A percentile compares a stretch with the other conserved stretches of the same genome.
phyloP scores from a whole-genome alignment of 2,113 vertebrate genomes.

The Ophthalmolycus amberensis region DNA sequence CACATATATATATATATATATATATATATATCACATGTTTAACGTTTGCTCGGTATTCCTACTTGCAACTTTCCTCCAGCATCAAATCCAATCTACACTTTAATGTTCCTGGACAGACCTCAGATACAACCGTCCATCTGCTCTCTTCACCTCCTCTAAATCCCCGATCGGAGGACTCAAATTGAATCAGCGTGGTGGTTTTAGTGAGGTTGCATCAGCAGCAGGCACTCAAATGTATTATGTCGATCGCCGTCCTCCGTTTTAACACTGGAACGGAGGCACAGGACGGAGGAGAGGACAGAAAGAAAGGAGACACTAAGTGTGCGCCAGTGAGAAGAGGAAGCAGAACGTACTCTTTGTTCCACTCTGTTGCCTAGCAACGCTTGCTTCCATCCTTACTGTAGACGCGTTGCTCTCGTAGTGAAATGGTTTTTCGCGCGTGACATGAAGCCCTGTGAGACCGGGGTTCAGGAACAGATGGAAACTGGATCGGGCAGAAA shows the following conservation, averaged over 20 bases:
- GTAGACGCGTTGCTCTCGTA: conserved; percentile 56
- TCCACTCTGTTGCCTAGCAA: conserved; percentile 83
- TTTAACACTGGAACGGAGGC: conserved; percentile 18
- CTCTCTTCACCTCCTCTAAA: conserved; percentile 56
- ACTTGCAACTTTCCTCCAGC: conserved; percentile 19
- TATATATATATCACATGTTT: neutral
- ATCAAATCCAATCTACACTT: conserved; percentile 24
- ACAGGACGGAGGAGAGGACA: conserved; percentile 62
- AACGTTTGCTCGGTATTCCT: neutral
- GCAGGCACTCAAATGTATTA: conserved; percentile 31
- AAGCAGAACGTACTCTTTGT: conserved; percentile 64
- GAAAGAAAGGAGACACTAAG: conserved; percentile 63
- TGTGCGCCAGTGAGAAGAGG: conserved; percentile 62
- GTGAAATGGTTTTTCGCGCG: conserved; percentile 58
- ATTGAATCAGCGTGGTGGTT: conserved; percentile 64
- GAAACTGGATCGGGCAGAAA: conserved; percentile 65
- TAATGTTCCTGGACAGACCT: conserved; percentile 12
- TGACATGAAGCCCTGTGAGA: conserved; percentile 58
- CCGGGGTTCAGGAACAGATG: conserved; percentile 45
- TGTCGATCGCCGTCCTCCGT: conserved; percentile 42
- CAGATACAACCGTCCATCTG: conserved; percentile 19
- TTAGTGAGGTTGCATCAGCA: conserved; percentile 64
- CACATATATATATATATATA: neutral
- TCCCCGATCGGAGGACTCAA: conserved; percentile 55
- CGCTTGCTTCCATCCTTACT: conserved; percentile 61